Base-by-base conservation (phyloP, 2,113 vertebrate species). In the Pseudonaja textilis region DNA sequence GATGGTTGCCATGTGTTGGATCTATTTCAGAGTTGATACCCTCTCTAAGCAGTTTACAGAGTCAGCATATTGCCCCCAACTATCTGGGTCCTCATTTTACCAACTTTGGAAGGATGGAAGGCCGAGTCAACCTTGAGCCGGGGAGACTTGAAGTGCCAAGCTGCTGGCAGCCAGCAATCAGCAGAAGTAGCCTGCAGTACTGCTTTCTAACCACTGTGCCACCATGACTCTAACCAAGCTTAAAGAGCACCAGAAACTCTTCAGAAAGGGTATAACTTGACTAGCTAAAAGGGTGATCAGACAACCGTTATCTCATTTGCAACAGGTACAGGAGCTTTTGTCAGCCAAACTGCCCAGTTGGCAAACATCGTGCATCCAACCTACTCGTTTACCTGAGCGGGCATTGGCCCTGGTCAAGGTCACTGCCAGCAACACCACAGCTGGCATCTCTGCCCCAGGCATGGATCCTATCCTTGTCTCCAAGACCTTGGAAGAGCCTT, bases 361-460 rank as follows among this genome's bases (percentile, higher is more conserved):
- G 98, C 98, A 98, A 64, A 97, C 97, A 95, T 98, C 98, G 0
- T 98, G 98, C 74, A 97, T 97, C 34, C 98, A 98, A 93, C 98
- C 98, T 25, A 98, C 98, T 2, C 98, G 98, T 89, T 97, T 98
- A n/a, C 98, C 98, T 0, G 98, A 98, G 91, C 97, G 98, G 0
- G 98, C 98, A 1, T 96, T 98, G 57, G 98, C 98, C 89, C 97
- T 98, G 95, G 96, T 98, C 92, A 98, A 98, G n/a, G 97, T 98
- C 96, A 98, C 98, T 0, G 97, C 98, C 5, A 98, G 97, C 52
- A 95, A 95, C 94, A 92, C 97, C 1, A 52, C 95, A 22, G 12
- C 47, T 10, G 74, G 74, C 18, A n/a, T 69, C 87, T 85, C 94
- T 20, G 42, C 47, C 1, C 89, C 91, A 64, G 59, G 74, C 93